Conservation (phyloP, 2,888 invertebrate species). For the Metopia argyrocephala region DNA sequence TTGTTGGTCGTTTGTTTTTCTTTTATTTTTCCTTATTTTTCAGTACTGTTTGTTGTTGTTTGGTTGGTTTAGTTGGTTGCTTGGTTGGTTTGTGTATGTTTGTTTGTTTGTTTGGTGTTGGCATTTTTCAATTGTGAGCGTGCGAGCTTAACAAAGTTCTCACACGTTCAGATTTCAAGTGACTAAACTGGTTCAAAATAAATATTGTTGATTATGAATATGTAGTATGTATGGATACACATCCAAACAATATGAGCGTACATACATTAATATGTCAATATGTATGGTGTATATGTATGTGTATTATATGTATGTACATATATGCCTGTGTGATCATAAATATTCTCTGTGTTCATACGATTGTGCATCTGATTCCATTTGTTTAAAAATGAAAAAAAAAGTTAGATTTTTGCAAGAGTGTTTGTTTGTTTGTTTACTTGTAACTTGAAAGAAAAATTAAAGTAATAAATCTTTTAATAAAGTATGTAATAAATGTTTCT, state of each 20-base stretch:
- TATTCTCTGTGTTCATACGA: no score
- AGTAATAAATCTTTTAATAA: slow-evolving; percentile 49
- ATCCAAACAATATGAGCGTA: no score
- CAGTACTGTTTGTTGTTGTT: not conserved
- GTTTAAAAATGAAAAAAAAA: not conserved
- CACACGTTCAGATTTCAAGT: slow-evolving; percentile 63
- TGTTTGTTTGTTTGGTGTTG: slow-evolving; percentile 14
- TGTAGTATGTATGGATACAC: slow-evolving; percentile 3
- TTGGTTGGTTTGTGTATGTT: not conserved
- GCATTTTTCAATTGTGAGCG: slow-evolving; percentile 59
- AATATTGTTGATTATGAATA: slow-evolving; percentile 54
- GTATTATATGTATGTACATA: no score
- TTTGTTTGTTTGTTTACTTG: slow-evolving; percentile 31
- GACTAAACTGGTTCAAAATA: slow-evolving; percentile 65
- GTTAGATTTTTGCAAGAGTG: not conserved
- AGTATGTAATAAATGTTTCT: slow-evolving; percentile 19
- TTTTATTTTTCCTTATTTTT: slow-evolving; percentile 34
- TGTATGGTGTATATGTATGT: not conserved
- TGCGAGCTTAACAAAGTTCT: slow-evolving; percentile 64
- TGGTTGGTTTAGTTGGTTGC: not conserved
- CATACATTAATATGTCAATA: not conserved
- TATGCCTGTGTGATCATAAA: no score
- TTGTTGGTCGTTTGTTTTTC: slow-evolving; percentile 47
- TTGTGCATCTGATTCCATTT: not conserved
- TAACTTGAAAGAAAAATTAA: slow-evolving; percentile 25